Evolutionary conservation across 2,888 invertebrate species (phyloP).

Genomic region (Nasonia oneida): DNA sequence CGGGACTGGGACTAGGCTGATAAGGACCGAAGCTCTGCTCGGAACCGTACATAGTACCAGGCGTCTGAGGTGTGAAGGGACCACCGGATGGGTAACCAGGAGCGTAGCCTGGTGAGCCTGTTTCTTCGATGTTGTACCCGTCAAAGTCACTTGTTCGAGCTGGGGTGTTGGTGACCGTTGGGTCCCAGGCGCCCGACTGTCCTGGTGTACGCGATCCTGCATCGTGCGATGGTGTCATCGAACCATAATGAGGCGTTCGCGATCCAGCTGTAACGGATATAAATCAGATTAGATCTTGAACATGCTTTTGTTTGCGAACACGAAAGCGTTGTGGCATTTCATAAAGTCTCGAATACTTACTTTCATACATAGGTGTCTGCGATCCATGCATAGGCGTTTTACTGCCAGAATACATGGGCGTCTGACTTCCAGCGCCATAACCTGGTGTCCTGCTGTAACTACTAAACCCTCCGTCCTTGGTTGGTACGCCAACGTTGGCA

Average conservation of each 20-base stretch:
- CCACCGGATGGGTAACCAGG: slow-evolving; percentile 86
- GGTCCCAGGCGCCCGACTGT: slow-evolving; percentile 96
- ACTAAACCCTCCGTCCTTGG: slow-evolving; percentile 85
- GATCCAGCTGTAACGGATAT: slow-evolving; percentile 82
- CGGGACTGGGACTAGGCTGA: slow-evolving; percentile 90
- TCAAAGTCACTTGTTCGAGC: slow-evolving; percentile 89
- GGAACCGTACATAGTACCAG: slow-evolving; percentile 94
- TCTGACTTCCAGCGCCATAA: slow-evolving; percentile 85
- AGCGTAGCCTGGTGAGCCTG: slow-evolving; percentile 86
- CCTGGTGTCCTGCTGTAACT: slow-evolving; percentile 86
- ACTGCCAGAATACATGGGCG: slow-evolving; percentile 92
- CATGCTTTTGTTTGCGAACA: background rate
- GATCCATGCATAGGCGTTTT: slow-evolving; percentile 96
- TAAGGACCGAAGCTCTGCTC: slow-evolving; percentile 94
- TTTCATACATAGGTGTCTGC: slow-evolving; percentile 94
- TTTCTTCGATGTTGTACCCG: slow-evolving; percentile 86
- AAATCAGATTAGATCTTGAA: background rate
- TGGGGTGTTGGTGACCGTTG: slow-evolving; percentile 93
- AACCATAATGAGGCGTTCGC: slow-evolving; percentile 94
- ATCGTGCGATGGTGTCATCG: slow-evolving; percentile 96
- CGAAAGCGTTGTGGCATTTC: no score
- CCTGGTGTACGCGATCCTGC: slow-evolving; percentile 92
- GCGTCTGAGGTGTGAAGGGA: slow-evolving; percentile 97
- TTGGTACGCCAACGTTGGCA: slow-evolving; percentile 86
- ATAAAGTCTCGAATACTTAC: slow-evolving; percentile 71